phyloP scores from a whole-genome alignment of 2,797 vertebrate genomes.

The Tapera naevia region DNA sequence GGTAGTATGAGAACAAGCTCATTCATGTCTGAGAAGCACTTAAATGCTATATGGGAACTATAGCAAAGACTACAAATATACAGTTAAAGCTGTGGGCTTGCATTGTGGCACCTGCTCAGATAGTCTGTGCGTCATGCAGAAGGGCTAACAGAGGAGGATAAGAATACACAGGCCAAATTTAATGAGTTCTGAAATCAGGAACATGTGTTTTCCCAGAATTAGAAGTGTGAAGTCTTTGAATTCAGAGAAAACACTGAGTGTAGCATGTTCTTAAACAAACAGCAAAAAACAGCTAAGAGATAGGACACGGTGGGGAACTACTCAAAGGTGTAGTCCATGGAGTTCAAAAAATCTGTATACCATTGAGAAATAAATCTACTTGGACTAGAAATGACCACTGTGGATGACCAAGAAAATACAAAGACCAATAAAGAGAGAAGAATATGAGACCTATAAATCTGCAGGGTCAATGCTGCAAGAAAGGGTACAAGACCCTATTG shows the following conservation, averaged over 20 bases:
- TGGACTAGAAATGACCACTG: background rate
- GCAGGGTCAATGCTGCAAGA: background rate
- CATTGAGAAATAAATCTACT: background rate
- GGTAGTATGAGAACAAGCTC: background rate
- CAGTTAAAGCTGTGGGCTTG: conserved; percentile 1
- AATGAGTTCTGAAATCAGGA: conserved; percentile 8
- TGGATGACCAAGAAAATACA: background rate
- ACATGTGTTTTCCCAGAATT: background rate
- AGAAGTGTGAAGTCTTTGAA: conserved; percentile 15
- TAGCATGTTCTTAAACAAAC: background rate
- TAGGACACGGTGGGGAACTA: background rate
- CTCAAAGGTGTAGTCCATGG: background rate
- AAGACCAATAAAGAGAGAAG: background rate
- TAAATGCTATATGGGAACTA: background rate
- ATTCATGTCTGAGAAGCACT: background rate
- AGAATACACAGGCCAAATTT: background rate
- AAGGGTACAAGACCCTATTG: background rate
- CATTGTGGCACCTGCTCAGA: background rate
- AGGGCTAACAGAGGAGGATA: background rate
- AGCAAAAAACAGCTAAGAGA: background rate
- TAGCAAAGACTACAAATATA: background rate
- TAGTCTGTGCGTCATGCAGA: background rate
- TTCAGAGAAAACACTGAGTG: background rate
- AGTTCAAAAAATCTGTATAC: background rate
- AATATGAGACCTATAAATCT: background rate